Evolutionary conservation across 2,888 invertebrate genomes (phyloP), one percentile per base, ranked within the genome.

Genomic region (Nysson spinosus): DNA sequence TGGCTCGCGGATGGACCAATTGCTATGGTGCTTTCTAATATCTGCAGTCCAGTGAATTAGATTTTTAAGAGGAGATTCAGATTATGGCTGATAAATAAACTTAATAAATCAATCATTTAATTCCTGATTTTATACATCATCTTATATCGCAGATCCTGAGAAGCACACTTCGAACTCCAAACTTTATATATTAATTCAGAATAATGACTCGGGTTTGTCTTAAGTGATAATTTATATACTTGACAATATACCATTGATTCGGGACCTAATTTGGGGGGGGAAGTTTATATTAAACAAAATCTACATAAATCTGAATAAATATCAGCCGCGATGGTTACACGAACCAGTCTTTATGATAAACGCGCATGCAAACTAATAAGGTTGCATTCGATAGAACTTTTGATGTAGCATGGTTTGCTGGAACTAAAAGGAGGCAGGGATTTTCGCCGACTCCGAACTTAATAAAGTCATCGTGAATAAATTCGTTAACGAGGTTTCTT

Each of bases 401-500:
- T 5, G 17, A 9, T 5, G 35, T 16, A 16, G 22, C 44, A 14
- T 6, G 46, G 26, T 14, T 52, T 46, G 32, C 14, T 4, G 35
- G 20, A 51, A 60, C 39, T 43, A 44, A 52, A 49, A 61, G 19
- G 16, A 49, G 32, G 52, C n/a, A 60, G 52, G 35, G 61, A 57
- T 39, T 39, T 46, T 47, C 43, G 22, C 11, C 28, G 50, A 35
- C 32, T 66, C 32, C 46, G 50, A 57, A 69, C 52, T 72, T 72
- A 57, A 72, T 69, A 58, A 62, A 72, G 72, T 72, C 60, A 51
- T 58, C 40, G 61, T 51, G 61, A 72, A 72, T 72, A 72, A 72
- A 72, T 72, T 69, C 72, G 61, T 69, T 72, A 72, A 72, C 68
- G 71, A 72, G 72, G 46, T 72, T 72, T 72, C 72, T 72, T 68